These are phyloP conservation scores for Agrotis exclamationis DNA, from an alignment of 2,888 invertebrate species.

Conservation along the genomic window DNA sequence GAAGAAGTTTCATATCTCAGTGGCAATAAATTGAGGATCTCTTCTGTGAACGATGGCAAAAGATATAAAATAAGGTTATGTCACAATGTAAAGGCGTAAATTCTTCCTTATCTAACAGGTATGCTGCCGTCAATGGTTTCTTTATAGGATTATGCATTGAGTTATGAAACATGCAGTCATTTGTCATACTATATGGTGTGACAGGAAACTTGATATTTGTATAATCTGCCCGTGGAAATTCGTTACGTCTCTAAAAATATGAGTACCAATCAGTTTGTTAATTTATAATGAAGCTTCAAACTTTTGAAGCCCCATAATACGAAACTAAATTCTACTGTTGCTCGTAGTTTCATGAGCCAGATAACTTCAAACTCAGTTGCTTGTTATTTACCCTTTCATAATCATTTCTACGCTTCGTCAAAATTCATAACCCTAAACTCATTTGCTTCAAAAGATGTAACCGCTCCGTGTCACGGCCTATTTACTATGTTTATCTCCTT, in stretches of 20 bases:
- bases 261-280: conserved; percentile 15
- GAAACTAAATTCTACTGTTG: conserved; percentile 12
- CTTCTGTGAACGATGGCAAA: conserved; percentile 66
- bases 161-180: conserved; percentile 34
- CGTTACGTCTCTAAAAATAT: background rate
- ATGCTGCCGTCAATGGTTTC: conserved; percentile 53
- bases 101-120: conserved; percentile 67
- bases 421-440: conserved; percentile 51
- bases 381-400: conserved; percentile 38
- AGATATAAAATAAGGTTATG: conserved; percentile 72
- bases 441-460: conserved; percentile 53
- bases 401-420: conserved; percentile 47
- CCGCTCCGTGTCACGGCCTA: conserved; percentile 42
- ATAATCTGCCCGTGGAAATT: background rate
- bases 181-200: too few relatives aligned
- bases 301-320: conserved; percentile 18
- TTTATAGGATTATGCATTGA: conserved; percentile 55
- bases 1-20: conserved; percentile 59
- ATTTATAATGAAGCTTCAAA: conserved; percentile 27
- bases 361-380: conserved; percentile 47
- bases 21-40: conserved; percentile 69
- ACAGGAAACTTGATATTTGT: conserved; percentile 1
- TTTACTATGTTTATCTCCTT: conserved; percentile 44
- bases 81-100: conserved; percentile 65
- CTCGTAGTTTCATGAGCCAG: conserved; percentile 16